Percentiles rank a stretch among this genome's conserved stretches.
Conservation (phyloP, 1,140 invertebrate species). For the Panagrolaimus sp. region DNA sequence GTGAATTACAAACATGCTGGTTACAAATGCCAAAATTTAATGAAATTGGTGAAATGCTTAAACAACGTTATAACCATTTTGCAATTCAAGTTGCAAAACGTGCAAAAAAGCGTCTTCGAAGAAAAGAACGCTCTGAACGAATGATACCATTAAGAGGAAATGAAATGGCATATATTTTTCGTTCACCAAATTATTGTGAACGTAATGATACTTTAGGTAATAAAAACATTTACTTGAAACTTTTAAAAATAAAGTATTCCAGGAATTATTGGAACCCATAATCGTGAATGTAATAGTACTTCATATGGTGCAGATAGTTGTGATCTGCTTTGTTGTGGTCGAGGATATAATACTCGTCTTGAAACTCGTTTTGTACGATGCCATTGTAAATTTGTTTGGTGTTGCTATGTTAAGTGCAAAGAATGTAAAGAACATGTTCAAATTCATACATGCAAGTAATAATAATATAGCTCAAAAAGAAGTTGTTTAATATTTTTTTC, state of each 20-base stretch:
- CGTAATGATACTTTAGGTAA: slow-evolving; percentile 33
- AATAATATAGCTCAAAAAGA: too few species aligned
- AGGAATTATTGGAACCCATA: slow-evolving; percentile 75
- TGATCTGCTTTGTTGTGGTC: slow-evolving; percentile 82
- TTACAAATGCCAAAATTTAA: slow-evolving; percentile 60
- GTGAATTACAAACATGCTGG: slow-evolving; percentile 67
- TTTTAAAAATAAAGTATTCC: neutral
- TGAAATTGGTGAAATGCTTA: slow-evolving; percentile 38
- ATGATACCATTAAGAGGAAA: slow-evolving; percentile 41
- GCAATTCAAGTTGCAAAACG: slow-evolving; percentile 43
- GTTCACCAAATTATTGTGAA: slow-evolving; percentile 67
- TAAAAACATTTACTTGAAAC: neutral
- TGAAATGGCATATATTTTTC: slow-evolving; percentile 66
- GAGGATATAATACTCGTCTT: slow-evolving; percentile 75
- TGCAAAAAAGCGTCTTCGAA: slow-evolving; percentile 33
- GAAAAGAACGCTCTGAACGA: slow-evolving; percentile 38
- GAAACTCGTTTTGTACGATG: slow-evolving; percentile 60
- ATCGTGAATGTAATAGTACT: slow-evolving; percentile 74
- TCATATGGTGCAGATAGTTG: slow-evolving; percentile 81
- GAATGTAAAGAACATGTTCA: slow-evolving; percentile 60
- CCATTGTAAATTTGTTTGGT: slow-evolving; percentile 68
- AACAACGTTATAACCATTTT: slow-evolving; percentile 43
- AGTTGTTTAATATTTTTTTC: too few species aligned
- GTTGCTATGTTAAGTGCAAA: slow-evolving; percentile 68
- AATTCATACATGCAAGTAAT: slow-evolving; percentile 38